Conservation (phyloP, 53 echinoderm and acorn worm genomes). For the Patiria pectinifera region DNA sequence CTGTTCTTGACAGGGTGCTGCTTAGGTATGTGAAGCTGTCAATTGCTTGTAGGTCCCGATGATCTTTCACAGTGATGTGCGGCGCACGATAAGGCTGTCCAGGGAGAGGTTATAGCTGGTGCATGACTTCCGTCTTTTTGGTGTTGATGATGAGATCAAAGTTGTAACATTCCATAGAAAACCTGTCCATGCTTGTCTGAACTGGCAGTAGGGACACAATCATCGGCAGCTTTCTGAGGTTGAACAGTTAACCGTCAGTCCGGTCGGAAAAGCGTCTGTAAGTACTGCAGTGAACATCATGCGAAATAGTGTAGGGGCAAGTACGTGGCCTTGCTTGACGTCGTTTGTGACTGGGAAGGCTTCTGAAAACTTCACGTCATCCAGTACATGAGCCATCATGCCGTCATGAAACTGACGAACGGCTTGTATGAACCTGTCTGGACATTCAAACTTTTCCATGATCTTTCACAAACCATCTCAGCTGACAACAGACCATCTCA, state of each 20-base stretch:
- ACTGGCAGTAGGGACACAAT: neutral
- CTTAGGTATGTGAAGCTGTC: constrained; percentile 17
- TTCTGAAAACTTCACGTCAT: constrained; percentile 12
- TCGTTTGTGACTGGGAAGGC: constrained; percentile 56
- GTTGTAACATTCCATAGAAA: neutral
- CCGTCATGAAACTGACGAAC: constrained; percentile 51
- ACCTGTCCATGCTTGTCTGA: neutral
- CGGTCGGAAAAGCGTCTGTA: constrained; percentile 14
- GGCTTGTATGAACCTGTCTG: constrained; percentile 29
- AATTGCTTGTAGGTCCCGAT: too few relatives aligned
- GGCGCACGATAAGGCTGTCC: constrained; percentile 17
- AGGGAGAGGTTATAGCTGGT: constrained; percentile 3
- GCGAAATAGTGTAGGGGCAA: constrained; percentile 38
- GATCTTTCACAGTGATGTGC: constrained; percentile 19
- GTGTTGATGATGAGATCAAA: constrained; percentile 16
- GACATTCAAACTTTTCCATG: constrained; percentile 59
- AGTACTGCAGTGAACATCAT: constrained; percentile 50
- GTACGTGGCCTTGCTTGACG: constrained; percentile 46
- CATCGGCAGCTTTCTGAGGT: constrained; percentile 11
- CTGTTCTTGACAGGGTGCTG: constrained; percentile 43
- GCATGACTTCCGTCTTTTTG: neutral
- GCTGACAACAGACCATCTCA: constrained; percentile 52
- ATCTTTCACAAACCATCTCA: constrained; percentile 55
- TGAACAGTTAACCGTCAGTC: constrained; percentile 25
- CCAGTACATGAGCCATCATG: constrained; percentile 36